Evolutionary conservation across 2,113 vertebrate species (phyloP).

Genomic region (Oplegnathus fasciatus): DNA sequence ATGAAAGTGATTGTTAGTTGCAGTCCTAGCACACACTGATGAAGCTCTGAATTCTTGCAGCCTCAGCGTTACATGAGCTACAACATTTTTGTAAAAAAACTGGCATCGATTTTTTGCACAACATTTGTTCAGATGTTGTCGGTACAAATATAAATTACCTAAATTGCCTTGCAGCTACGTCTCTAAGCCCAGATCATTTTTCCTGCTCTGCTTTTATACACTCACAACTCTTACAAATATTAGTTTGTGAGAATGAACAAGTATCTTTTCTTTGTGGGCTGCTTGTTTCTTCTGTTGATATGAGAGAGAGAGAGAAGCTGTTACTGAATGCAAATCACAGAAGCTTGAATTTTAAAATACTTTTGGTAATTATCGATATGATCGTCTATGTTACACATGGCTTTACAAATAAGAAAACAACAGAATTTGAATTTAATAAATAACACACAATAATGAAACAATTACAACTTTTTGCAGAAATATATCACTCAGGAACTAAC

Average conservation of each 20-base stretch:
- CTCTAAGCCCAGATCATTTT: background rate
- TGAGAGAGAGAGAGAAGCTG: background rate
- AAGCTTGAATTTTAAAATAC: background rate
- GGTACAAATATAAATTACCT: background rate
- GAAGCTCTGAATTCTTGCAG: background rate
- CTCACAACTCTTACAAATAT: background rate
- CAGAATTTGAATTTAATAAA: background rate
- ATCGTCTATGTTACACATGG: background rate
- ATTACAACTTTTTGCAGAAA: background rate
- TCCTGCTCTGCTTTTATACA: background rate
- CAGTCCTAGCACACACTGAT: background rate
- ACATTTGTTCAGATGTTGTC: constrained; percentile 14
- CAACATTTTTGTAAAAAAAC: background rate
- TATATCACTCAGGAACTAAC: background rate
- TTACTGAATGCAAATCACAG: constrained; percentile 7
- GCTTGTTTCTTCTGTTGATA: background rate
- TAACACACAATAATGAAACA: background rate
- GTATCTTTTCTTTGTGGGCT: constrained; percentile 1
- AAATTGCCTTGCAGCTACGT: background rate
- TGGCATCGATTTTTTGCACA: background rate
- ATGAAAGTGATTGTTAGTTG: background rate
- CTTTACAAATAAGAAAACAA: background rate
- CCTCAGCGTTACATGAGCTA: background rate
- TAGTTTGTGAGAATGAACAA: background rate
- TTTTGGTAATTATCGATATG: background rate